Percentiles rank a stretch among this genome's conserved stretches.
phyloP scores from a whole-genome alignment of 2,797 vertebrate species.

The Sparus aurata region DNA sequence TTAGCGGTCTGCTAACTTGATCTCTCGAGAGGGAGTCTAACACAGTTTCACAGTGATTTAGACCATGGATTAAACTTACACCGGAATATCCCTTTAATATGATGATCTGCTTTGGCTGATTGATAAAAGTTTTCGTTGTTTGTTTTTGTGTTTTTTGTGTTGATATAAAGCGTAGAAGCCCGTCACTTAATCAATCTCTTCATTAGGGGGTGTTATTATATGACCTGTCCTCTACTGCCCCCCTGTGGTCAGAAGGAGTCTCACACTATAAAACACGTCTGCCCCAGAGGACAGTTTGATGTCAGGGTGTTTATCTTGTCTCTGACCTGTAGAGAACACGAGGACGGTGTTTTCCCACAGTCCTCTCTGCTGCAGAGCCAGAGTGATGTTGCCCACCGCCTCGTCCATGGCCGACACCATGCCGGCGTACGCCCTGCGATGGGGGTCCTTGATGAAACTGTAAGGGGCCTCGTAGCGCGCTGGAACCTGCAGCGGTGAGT shows the following conservation, averaged over 20 bases:
- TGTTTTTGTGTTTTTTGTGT: too few species aligned
- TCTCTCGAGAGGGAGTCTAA: too few species aligned
- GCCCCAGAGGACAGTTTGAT: too few species aligned
- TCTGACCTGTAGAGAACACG: constrained; percentile 94
- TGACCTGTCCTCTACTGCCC: neutral
- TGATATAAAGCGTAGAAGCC: too few species aligned
- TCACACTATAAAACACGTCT: neutral
- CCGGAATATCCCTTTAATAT: too few species aligned
- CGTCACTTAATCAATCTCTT: too few species aligned
- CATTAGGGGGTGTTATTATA: neutral
- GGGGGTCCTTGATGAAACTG: constrained; percentile 86
- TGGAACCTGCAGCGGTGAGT: constrained; percentile 92
- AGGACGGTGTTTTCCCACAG: constrained; percentile 94
- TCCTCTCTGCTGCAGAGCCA: constrained; percentile 84
- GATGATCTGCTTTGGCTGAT: too few species aligned
- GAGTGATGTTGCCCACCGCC: constrained; percentile 93
- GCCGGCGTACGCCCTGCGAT: constrained; percentile 90
- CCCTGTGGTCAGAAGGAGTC: neutral
- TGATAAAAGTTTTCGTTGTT: too few species aligned
- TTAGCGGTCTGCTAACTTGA: too few species aligned
- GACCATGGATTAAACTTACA: too few species aligned
- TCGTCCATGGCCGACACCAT: constrained; percentile 97
- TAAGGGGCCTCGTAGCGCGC: constrained; percentile 89
- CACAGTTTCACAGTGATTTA: too few species aligned
- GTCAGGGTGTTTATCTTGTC: too few species aligned